Conservation (phyloP, 35 echinoderm and acorn worm genomes). For the Apostichopus japonicus region DNA sequence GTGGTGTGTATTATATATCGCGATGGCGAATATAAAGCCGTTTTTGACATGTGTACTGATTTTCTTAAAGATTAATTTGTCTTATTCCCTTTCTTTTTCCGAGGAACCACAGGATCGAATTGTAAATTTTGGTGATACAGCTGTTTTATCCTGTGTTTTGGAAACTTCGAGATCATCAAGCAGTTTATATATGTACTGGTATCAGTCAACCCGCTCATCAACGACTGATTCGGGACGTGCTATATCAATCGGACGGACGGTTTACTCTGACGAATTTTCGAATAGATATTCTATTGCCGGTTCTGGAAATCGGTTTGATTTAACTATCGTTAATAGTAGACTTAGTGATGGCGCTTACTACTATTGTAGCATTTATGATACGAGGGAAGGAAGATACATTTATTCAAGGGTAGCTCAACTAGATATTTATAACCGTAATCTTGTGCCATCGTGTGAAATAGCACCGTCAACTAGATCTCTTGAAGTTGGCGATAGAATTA, state of each 20-base stretch:
- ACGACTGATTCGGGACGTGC: neutral
- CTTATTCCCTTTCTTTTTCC: neutral
- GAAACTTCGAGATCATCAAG: no score
- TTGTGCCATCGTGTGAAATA: neutral
- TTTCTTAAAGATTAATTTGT: neutral
- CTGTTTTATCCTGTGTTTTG: conserved; percentile 11
- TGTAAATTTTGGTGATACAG: neutral
- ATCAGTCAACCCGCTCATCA: neutral
- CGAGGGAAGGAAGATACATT: neutral
- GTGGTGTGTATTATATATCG: no score
- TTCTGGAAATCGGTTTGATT: conserved; percentile 11
- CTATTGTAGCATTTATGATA: neutral
- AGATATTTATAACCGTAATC: conserved; percentile 11
- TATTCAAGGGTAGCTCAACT: neutral
- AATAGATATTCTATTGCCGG: neutral
- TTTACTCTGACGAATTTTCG: neutral
- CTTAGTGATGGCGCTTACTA: conserved; percentile 8
- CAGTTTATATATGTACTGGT: neutral
- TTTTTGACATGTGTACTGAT: neutral
- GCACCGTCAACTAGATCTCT: neutral
- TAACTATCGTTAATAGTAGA: neutral
- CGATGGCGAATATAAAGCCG: neutral
- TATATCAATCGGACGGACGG: neutral
- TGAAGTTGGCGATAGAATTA: conserved; percentile 23
- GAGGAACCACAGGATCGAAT: conserved; percentile 3